Percentiles rank a stretch among this genome's conserved stretches.
Evolutionary conservation across 2,113 vertebrate genomes (phyloP).

Genomic region (Ptyas mucosa): DNA sequence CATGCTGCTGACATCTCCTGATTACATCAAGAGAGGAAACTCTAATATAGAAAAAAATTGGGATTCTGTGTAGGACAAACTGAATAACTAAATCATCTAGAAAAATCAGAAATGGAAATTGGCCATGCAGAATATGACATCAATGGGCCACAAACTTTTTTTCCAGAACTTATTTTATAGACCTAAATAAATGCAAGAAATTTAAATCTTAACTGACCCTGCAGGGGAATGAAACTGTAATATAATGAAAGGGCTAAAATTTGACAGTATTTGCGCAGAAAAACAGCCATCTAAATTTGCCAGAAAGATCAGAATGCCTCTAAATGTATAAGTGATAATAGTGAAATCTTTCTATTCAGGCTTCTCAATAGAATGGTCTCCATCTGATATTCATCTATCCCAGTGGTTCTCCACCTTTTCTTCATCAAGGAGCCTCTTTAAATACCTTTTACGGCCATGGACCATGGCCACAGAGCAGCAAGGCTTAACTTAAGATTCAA

Average conservation of each 20-base stretch:
- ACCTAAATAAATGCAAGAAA: background rate
- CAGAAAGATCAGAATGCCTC: background rate
- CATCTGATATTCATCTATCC: background rate
- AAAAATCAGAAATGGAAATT: background rate
- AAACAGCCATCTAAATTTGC: background rate
- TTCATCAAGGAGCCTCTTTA: background rate
- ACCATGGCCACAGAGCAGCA: background rate
- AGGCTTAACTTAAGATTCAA: background rate
- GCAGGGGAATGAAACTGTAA: background rate
- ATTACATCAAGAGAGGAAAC: background rate
- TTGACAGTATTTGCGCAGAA: background rate
- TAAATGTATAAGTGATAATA: background rate
- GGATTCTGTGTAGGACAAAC: background rate
- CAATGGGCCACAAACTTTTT: background rate
- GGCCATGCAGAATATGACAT: background rate
- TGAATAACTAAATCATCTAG: background rate
- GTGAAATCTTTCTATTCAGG: background rate
- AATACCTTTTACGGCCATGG: background rate
- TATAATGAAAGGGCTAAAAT: background rate
- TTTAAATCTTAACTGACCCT: background rate
- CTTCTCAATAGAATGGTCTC: background rate
- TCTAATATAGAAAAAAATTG: background rate
- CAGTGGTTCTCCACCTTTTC: background rate
- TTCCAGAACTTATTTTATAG: background rate
- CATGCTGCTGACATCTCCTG: constrained; percentile 5